These are phyloP conservation scores for Arctocebus calabarensis DNA, from an alignment of 2,797 vertebrate genomes.

Conservation along the genomic window DNA sequence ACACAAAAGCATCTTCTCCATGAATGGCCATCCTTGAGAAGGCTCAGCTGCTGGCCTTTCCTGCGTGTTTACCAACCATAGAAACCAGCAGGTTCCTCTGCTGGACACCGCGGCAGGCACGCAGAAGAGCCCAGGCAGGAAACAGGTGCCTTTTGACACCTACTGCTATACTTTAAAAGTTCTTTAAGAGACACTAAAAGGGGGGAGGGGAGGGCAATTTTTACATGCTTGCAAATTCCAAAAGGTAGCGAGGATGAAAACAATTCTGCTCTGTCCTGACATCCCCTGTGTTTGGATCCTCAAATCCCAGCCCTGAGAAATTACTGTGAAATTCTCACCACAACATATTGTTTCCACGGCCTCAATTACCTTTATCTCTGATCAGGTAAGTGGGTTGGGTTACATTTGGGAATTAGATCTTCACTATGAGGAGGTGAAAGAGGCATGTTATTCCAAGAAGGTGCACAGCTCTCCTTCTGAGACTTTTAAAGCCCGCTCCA, in stretches of 20 bases:
- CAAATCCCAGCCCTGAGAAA: not conserved
- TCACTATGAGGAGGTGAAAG: not conserved
- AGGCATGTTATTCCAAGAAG: not conserved
- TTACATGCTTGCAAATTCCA: not conserved
- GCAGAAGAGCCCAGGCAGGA: not conserved
- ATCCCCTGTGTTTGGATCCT: not conserved
- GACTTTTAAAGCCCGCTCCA: not conserved
- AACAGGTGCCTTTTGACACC: slow-evolving; percentile 1
- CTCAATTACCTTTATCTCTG: not conserved
- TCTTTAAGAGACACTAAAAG: not conserved
- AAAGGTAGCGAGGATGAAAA: not conserved
- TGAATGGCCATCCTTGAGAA: not conserved
- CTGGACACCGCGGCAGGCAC: not conserved
- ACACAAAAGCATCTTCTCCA: not conserved
- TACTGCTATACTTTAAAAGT: not conserved
- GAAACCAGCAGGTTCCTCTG: not conserved
- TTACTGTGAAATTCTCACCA: not conserved
- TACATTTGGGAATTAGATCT: not conserved
- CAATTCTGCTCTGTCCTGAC: not conserved
- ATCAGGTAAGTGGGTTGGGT: not conserved
- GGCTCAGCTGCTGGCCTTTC: not conserved
- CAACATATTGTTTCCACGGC: not conserved
- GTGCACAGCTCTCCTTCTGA: not conserved
- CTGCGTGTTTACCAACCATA: not conserved
- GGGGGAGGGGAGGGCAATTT: not conserved